Evolutionary conservation across 92 coral and sea anemone genomes (phyloP), one percentile per base, ranked within the genome.

Genomic region (Palythoa heliodiscus): DNA sequence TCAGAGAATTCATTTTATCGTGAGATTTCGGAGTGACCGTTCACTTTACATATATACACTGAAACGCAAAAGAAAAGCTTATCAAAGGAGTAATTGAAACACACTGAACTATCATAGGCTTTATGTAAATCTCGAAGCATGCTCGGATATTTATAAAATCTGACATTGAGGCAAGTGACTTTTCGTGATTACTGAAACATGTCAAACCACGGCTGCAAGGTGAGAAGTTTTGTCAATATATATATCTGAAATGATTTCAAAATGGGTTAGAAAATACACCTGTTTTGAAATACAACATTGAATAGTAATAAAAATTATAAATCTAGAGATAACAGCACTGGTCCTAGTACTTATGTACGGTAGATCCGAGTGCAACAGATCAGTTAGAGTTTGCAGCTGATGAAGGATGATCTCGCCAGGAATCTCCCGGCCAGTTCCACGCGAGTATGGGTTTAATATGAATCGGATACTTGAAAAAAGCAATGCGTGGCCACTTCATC

Each of bases 221-320:
- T 78, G 83, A 78, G 83, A 78, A 40, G 39, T 11, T 73, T 74
- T 10, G 9, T 16, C 35, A 73, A 14, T 73, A 9, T 43, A 48
- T 75, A 25, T 50, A 25, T 77, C 69, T 7, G 25, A 52, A 11
- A 52, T 12, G 5, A 15, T 47, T 53, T 76, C 61, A 55, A 55
- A 16, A 55, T 12, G 61, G 61, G 14, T 55, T 55, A 12, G 61
- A 55, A 12, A 55, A 55, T 55, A 55, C 7, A 7, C 4, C 61
- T 55, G 61, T 55, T 43, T 43, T 43, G 9, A 55, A 4, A 55
- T 12, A 55, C 8, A 55, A 12, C 15, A 55, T 12, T 1, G 16
- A 13, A 12, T 3, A 52, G 16, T 4, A 7, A 12, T 3, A 12
- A 55, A 16, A 55, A 16, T 55, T 55, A 10, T 19, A 63, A 63